Evolutionary conservation across 1,140 invertebrate species (phyloP).

Genomic region (Calephelis virginiensis): DNA sequence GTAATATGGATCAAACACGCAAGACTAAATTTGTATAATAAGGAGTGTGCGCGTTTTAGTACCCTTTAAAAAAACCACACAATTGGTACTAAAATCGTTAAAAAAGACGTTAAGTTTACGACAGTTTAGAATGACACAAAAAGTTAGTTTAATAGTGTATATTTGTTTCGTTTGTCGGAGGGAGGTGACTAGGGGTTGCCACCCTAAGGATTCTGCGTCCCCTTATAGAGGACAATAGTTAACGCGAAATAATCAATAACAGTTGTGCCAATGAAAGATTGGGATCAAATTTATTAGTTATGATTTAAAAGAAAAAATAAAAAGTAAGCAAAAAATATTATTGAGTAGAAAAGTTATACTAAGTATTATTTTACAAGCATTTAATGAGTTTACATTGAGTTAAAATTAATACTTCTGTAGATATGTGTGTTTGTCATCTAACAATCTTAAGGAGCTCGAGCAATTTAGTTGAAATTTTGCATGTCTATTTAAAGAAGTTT

Average conservation of each 20-base stretch:
- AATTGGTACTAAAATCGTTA: slow-evolving; percentile 23
- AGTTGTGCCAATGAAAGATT: slow-evolving; percentile 23
- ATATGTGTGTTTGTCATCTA: too few species aligned
- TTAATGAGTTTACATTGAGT: too few species aligned
- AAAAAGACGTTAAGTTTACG: slow-evolving; percentile 34
- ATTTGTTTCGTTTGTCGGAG: slow-evolving; percentile 39
- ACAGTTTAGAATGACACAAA: slow-evolving; percentile 34
- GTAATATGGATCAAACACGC: too few species aligned
- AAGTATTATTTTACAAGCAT: too few species aligned
- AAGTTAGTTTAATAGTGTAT: slow-evolving; percentile 36
- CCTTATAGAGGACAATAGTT: slow-evolving; percentile 61
- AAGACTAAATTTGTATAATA: neutral
- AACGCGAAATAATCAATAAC: slow-evolving; percentile 68
- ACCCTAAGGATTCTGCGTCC: slow-evolving; percentile 64
- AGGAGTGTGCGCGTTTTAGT: slow-evolving; percentile 13
- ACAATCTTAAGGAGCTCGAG: too few species aligned
- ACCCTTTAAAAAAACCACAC: slow-evolving; percentile 28
- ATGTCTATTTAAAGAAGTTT: too few species aligned
- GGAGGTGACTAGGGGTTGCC: slow-evolving; percentile 37
- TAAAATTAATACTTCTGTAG: too few species aligned
- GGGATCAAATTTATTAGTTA: neutral
- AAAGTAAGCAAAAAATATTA: too few species aligned
- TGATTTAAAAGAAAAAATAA: too few species aligned
- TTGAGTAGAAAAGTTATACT: too few species aligned
- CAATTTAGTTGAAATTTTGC: too few species aligned